Percentiles rank a stretch among this genome's conserved stretches.
These are phyloP conservation scores for Chunga burmeisteri DNA, from an alignment of 2,113 vertebrate genomes.

Conservation along the genomic window DNA sequence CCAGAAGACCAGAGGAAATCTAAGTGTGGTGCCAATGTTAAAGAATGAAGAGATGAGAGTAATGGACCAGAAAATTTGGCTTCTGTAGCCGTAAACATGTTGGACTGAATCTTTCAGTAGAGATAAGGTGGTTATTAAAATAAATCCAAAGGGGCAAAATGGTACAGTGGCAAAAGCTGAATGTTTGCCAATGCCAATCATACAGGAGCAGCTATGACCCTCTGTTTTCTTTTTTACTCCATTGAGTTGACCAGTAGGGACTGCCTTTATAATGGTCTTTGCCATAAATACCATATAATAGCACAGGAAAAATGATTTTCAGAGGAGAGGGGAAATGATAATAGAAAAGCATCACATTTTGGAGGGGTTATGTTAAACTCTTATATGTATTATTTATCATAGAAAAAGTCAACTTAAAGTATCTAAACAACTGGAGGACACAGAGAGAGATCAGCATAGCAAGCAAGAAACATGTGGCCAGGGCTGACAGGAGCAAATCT, in stretches of 20 bases:
- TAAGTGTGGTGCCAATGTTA: background rate
- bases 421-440: background rate
- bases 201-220: background rate
- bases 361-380: background rate
- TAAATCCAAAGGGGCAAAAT: background rate
- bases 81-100: background rate
- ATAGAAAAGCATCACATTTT: background rate
- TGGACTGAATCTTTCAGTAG: constrained; percentile 15
- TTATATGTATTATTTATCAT: background rate
- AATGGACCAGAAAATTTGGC: constrained; percentile 36
- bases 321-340: background rate
- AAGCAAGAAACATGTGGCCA: background rate
- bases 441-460: background rate
- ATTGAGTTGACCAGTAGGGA: background rate
- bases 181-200: background rate
- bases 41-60: constrained; percentile 16
- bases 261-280: background rate
- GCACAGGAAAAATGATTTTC: background rate
- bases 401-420: background rate
- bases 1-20: constrained; percentile 23
- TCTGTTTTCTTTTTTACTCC: background rate
- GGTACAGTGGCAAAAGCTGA: background rate
- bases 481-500: background rate
- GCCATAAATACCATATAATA: background rate
- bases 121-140: constrained; percentile 15